Base-by-base conservation (phyloP, 2,797 vertebrate species). In the Lacerta agilis region DNA sequence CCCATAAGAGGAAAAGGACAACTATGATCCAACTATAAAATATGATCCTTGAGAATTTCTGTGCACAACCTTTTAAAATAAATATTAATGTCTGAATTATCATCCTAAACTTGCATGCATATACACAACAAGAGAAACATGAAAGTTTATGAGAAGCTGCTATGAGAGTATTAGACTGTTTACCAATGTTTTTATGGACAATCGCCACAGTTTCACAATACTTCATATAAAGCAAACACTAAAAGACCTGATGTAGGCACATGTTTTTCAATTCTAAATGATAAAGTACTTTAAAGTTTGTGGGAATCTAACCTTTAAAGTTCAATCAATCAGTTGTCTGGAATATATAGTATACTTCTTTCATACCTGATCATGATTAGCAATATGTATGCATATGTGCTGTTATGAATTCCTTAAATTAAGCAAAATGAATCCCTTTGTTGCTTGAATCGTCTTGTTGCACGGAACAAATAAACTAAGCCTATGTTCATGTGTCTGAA, bases 211-310 rank as follows among this genome's bases (percentile, higher is more conserved):
- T 94, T 94, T 90, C 93, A 92, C 13, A 85, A 38, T 55, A 5
- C 10, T 8, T 72, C 93, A 91, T 83, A 89, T 90, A 94, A 94
- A 95, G 86, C 88, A 75, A 84, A 43, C 86, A 88, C 58, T 80
- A 88, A 90, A 83, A 87, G 67, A 81, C 29, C 23, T 69, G 67
- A 71, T 87, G 79, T 82, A 93, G 91, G n/a, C 89, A 85, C 86
- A 87, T 91, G 92, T 93, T 91, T 91, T 84, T 69, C 61, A 92
- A 75, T 93, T 82, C 79, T 71, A 92, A 91, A 89, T 90, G 90
- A 93, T 86, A 94, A 29, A 85, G 84, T 61, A 91, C 82, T 85
- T 89, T 92, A 83, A 91, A 93, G 82, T 92, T 94, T 88, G 71
- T 90, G 85, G 15, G 83, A 92, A 73, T n/a, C 13, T 2, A 81